Evolutionary conservation across 2,113 vertebrate genomes (phyloP).

Genomic region (Pardalotus punctatus): DNA sequence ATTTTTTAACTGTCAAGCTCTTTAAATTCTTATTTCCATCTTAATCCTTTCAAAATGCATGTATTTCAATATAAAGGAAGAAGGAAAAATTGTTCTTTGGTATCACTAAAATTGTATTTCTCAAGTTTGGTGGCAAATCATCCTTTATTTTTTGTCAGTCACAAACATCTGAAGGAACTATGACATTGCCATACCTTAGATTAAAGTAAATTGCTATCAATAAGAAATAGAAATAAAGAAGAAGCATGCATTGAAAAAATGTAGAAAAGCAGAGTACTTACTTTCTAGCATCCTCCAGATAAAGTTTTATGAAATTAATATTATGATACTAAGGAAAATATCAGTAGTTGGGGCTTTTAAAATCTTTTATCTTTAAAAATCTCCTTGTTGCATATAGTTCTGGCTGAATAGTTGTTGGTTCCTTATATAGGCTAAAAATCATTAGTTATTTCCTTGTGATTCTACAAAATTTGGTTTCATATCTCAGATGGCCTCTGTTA

Average conservation of each 20-base stretch:
- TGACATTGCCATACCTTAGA: neutral
- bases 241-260: neutral
- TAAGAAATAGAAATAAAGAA: neutral
- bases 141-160: neutral
- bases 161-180: neutral
- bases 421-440: neutral
- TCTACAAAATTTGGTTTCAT: neutral
- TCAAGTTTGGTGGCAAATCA: neutral
- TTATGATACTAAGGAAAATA: neutral
- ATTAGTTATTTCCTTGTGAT: neutral
- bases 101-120: neutral
- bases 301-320: neutral
- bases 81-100: neutral
- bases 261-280: neutral
- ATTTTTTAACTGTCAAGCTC: neutral
- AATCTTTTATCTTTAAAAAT: neutral
- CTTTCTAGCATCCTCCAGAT: neutral
- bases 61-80: neutral
- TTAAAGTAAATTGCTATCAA: neutral
- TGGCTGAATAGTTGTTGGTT: neutral
- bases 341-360: fast-evolving
- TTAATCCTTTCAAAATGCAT: neutral
- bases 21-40: neutral
- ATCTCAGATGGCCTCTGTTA: neutral
- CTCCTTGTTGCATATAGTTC: neutral